These are phyloP conservation scores for Philypnodon macrostomus DNA, from an alignment of 2,797 vertebrate species.

Conservation along the genomic window DNA sequence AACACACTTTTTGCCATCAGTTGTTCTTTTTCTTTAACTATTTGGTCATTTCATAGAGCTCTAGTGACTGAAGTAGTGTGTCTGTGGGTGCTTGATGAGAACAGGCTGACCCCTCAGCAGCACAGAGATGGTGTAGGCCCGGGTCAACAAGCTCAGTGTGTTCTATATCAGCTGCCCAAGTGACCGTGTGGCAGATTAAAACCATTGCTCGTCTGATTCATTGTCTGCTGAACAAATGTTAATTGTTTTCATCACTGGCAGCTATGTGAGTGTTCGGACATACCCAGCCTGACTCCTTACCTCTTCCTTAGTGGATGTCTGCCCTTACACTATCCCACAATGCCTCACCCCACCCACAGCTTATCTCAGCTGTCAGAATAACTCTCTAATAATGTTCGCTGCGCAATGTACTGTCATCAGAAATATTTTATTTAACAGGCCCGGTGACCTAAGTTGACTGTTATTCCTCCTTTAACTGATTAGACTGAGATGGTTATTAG, in stretches of 20 bases:
- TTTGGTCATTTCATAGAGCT: conserved; percentile 27
- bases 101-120: conserved; percentile 80
- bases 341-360: conserved; percentile 52
- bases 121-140: conserved; percentile 63
- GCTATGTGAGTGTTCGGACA: conserved; percentile 55
- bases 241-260: conserved; percentile 88
- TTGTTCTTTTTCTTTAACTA: neutral
- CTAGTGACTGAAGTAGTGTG: conserved; percentile 46
- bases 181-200: conserved; percentile 83
- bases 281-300: conserved; percentile 77
- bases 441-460: conserved; percentile 18
- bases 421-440: conserved; percentile 32
- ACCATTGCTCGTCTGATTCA: conserved; percentile 90
- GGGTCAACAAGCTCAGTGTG: conserved; percentile 75
- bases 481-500: conserved; percentile 10
- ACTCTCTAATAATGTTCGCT: conserved; percentile 53
- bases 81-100: conserved; percentile 76
- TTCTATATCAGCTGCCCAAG: conserved; percentile 81
- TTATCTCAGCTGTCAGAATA: conserved; percentile 49
- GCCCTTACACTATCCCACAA: conserved; percentile 72
- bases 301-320: conserved; percentile 71
- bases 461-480: conserved; percentile 26
- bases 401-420: conserved; percentile 39
- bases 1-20: too few species aligned
- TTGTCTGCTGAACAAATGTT: conserved; percentile 90